Evolutionary conservation across 1,140 invertebrate genomes (phyloP), one percentile per base, ranked within the genome.

Genomic region (Lycorma delicatula): DNA sequence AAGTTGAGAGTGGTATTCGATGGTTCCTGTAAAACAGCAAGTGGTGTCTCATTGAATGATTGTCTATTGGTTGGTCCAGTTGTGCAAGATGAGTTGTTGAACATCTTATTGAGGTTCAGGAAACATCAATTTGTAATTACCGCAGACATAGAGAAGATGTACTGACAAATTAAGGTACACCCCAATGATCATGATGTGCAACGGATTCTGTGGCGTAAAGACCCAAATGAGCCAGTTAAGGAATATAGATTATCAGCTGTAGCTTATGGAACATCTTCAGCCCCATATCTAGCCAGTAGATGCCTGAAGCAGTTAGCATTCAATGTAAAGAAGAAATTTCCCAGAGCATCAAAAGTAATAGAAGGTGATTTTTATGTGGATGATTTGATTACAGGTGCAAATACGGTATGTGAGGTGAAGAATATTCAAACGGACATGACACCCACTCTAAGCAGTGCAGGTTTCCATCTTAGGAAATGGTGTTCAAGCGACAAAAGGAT

Each of bases 1-100:
- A 68, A 68, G 49, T 23, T 70, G 0, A 36, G 71, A 22, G 68
- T 72, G 6, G 72, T 74, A 1, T 73, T 72, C 56, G 64, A 72
- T 52, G 68, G 61, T 9, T 65, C 62, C 6, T 59, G 62, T 31
- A 64, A 64, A 31, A 63, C 63, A 7, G 50, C 50, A 6, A 57
- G 27, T 9, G 64, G 64, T 1, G 29, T 55, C n/a, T 70, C 67
- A 2, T 41, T 75, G 2, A 75, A 73, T 63, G 41, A 44, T 22
- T 20, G 18, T 44, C 23, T 22, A 47, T 22, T 64, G 3, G 61
- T 63, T 12, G 70, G 72, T n/a, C 68, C 69, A 3, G 64, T 61
- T 31, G 56, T 75, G 0, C 71, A 72, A 52, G 66, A 71, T 22
- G 69, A 71, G 26, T 55, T 75, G 16, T 66, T 70, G 34, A 59